Evolutionary conservation across 2,888 invertebrate species (phyloP), one percentile per base, ranked within the genome.

Genomic region (Watsonalla binaria): DNA sequence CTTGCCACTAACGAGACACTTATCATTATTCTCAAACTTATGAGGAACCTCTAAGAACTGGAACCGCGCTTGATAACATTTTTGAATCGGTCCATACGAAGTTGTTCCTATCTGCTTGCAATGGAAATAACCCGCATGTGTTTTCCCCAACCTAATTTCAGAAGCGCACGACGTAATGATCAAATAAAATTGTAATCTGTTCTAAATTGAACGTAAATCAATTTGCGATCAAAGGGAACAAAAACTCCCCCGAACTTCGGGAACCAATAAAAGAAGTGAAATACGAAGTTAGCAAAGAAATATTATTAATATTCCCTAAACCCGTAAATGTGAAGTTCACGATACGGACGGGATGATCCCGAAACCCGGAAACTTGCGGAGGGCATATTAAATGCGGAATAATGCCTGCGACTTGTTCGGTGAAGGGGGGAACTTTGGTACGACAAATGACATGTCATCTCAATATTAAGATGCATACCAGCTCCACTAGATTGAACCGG

Each of bases 181-280:
- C 42, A 42, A 42, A 42, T 42, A 11, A 42, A 42, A 11, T 11
- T 42, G 2, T 42, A 42, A 11, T 42, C 9, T 11, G 42, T 42
- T 34, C 48, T 37, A 48, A 48, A 48, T 48, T 37, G 48, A 37
- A 48, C 13, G 14, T 48, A 48, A 48, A 48, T 48, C 48, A 48
- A 13, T 48, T 48, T 48, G n/a, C 48, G 48, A 48, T 48, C 48
- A 48, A 48, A 48, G 37, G 37, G 48, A 14, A 48, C 48, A 37
- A 48, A 48, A 47, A 34, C 35, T 13, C 35, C 37, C 35, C n/a
- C 48, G 54, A 75, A 73, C 64, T 75, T 70, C 48, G 15, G 49
- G 54, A 65, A 67, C 62, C 63, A 73, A 74, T 74, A 68, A 71
- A 68, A 70, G 54, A 63, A 68, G 65, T 70, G 5, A 42, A 42